phyloP scores from a whole-genome alignment of 1,140 invertebrate genomes.

The Kradibia gibbosae region DNA sequence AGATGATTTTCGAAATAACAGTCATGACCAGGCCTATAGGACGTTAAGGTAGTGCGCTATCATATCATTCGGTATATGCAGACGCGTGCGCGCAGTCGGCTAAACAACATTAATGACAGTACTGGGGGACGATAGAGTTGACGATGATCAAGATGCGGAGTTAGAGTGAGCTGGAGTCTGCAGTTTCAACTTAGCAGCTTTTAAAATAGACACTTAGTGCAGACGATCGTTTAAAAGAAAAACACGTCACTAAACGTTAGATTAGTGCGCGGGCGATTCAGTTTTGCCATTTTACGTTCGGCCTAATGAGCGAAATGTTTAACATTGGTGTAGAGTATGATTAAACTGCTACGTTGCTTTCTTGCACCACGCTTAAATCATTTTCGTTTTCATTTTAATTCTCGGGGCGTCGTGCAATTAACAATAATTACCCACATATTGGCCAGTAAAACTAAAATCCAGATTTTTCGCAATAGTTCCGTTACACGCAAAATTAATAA shows the following conservation, averaged over 20 bases:
- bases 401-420: too few relatives aligned
- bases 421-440: too few relatives aligned
- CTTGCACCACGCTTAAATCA: neutral
- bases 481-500: too few relatives aligned
- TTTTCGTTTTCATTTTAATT: neutral
- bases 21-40: slow-evolving; percentile 32
- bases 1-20: slow-evolving; percentile 36
- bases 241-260: slow-evolving; percentile 51
- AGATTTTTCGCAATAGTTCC: too few relatives aligned
- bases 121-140: slow-evolving; percentile 64
- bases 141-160: slow-evolving; percentile 66
- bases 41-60: too few relatives aligned
- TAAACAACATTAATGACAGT: slow-evolving; percentile 65
- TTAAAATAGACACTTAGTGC: neutral
- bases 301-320: slow-evolving; percentile 64
- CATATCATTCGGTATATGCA: too few relatives aligned
- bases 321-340: slow-evolving; percentile 59
- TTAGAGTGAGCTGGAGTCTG: slow-evolving; percentile 49
- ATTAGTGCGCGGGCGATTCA: slow-evolving; percentile 24
- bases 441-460: too few relatives aligned
- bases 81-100: slow-evolving; percentile 47
- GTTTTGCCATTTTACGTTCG: slow-evolving; percentile 54
- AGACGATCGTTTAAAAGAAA: slow-evolving; percentile 54
- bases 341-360: neutral
- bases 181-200: slow-evolving; percentile 5